These are phyloP conservation scores for Agonopterix arenella DNA, from an alignment of 2,888 invertebrate genomes.

Conservation along the genomic window DNA sequence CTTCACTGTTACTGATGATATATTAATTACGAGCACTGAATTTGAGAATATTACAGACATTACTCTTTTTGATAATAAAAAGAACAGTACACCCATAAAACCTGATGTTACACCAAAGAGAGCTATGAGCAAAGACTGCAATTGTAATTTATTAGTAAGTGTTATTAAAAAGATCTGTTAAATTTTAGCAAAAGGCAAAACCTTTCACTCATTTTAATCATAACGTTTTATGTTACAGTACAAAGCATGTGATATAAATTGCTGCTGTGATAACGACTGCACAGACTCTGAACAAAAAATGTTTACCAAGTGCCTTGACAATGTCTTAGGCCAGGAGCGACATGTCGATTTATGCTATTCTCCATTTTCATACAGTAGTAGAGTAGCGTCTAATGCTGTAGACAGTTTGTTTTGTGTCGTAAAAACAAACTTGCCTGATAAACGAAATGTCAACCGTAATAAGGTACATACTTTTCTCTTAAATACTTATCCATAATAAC, in stretches of 20 bases:
- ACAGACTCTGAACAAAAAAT: slow-evolving; percentile 72
- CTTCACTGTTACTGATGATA: slow-evolving; percentile 24
- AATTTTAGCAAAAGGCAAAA: not conserved
- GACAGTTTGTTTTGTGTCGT: slow-evolving; percentile 54
- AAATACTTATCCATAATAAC: too few relatives aligned
- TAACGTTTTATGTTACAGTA: slow-evolving; percentile 44
- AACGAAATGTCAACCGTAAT: slow-evolving; percentile 22
- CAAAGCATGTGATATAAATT: slow-evolving; percentile 86
- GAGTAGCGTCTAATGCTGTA: slow-evolving; percentile 17
- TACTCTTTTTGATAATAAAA: slow-evolving; percentile 37
- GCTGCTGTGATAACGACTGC: slow-evolving; percentile 90
- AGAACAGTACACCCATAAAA: slow-evolving; percentile 31
- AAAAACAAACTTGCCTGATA: slow-evolving; percentile 54
- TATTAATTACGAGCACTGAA: slow-evolving; percentile 32
- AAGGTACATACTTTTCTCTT: slow-evolving; percentile 23
- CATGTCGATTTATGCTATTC: slow-evolving; percentile 25
- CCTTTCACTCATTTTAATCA: not conserved
- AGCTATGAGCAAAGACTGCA: slow-evolving; percentile 30
- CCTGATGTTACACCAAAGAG: slow-evolving; percentile 32
- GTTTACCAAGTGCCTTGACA: slow-evolving; percentile 76
- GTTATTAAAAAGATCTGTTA: not conserved
- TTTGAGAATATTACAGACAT: slow-evolving; percentile 59
- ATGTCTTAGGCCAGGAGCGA: slow-evolving; percentile 10
- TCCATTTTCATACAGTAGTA: slow-evolving; percentile 16
- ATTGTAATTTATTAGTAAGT: slow-evolving; percentile 57